Evolutionary conservation across 2,113 vertebrate genomes (phyloP), one percentile per base, ranked within the genome.

Genomic region (Lophius piscatorius): DNA sequence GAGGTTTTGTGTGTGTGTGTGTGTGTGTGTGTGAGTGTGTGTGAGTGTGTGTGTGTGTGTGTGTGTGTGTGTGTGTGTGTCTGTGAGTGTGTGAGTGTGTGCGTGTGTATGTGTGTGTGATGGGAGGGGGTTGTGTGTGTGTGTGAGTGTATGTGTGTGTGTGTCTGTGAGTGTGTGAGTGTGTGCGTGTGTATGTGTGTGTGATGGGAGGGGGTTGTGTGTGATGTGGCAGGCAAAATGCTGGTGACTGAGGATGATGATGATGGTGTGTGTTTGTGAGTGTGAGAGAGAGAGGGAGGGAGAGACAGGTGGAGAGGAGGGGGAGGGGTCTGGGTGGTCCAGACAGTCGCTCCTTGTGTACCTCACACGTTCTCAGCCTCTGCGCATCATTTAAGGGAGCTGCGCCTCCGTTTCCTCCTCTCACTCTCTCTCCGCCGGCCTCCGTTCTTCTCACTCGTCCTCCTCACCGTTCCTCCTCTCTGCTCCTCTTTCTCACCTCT

Each of bases 341-440:
- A 89, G 85, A 88, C 84, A 85, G 80, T 86, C 74, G 74, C 20
- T 86, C 88, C 83, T 71, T 84, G 80, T 87, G 80, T 78, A 76
- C 77, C 83, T 85, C 85, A 76, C 88, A 75, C 88, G 41, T 70
- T 48, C 66, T 44, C 75, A 76, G 79, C 82, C 60, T 82, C 62
- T 81, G 77, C 86, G 77, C 83, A 87, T 88, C 82, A 85, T 66
- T 82, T 67, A 61, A 74, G 61, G 48, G 77, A 62, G 83, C 26
- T 41, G 63, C 26, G 63, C 58, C 49, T 63, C 51, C 54, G 39
- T 14, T 23, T 58, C 51, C 59, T 9, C 40, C 33, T 48, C 9
- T 2, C 11, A 6, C 5, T 31, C 29, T 31, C 29, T 62, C 55
- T 8, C 48, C 5, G n/a, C n/a, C n/a, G n/a, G n/a, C 31, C 59